A percentile compares a stretch with the other conserved stretches of the same genome.
Evolutionary conservation across 2,888 invertebrate genomes (phyloP).

Genomic region (Tiliacea citrago): DNA sequence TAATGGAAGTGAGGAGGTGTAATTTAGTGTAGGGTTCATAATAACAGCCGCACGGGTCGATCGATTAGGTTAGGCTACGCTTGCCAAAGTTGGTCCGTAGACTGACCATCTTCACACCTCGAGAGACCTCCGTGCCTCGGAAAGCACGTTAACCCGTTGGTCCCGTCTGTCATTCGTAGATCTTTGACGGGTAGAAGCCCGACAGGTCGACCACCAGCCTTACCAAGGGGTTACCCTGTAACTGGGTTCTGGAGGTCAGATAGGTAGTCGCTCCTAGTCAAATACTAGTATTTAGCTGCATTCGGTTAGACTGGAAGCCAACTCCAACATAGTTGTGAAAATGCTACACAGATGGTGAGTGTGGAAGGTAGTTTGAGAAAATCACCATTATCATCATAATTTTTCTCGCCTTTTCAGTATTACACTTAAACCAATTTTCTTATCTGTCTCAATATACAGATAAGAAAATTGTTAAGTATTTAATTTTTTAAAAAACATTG

Average conservation of each 20-base stretch:
- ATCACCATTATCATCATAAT: no score
- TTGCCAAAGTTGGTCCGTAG: background rate
- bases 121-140: background rate
- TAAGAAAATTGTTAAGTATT: no score
- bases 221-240: background rate
- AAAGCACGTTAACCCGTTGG: background rate
- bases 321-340: background rate
- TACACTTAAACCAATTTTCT: no score
- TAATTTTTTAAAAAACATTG: no score
- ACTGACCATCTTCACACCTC: background rate
- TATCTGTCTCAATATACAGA: no score
- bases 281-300: background rate
- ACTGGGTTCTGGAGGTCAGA: background rate
- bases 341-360: background rate
- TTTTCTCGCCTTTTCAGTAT: no score
- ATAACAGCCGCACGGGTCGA: background rate
- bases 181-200: background rate
- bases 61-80: background rate
- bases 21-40: background rate
- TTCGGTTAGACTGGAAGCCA: background rate
- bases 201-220: background rate
- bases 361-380: no score
- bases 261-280: background rate
- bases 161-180: background rate
- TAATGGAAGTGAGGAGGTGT: background rate